A percentile compares a stretch with the other conserved stretches of the same genome.
Evolutionary conservation across 2,113 vertebrate genomes (phyloP).

Genomic region (Passer montanus): DNA sequence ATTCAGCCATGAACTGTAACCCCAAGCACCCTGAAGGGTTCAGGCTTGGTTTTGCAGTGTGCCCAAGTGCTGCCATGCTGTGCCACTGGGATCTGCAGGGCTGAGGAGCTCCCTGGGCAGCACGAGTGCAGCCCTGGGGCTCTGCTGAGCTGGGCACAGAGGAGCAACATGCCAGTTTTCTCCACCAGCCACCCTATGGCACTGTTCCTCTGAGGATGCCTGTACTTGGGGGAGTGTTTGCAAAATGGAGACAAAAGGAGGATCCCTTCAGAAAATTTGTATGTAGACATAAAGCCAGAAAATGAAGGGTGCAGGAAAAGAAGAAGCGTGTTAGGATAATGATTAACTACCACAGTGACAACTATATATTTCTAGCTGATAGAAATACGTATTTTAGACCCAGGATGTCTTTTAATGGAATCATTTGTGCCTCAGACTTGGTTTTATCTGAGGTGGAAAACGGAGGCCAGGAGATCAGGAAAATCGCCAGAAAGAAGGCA

Average conservation of each 20-base stretch:
- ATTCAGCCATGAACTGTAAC: background rate
- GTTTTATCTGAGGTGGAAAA: background rate
- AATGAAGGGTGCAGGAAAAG: background rate
- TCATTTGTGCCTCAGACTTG: rapidly evolving
- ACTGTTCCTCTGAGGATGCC: background rate
- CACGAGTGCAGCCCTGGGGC: background rate
- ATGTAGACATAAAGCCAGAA: background rate
- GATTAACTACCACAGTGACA: background rate
- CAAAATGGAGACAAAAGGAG: background rate
- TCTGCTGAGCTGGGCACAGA: background rate
- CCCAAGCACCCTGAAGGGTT: background rate
- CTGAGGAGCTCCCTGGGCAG: background rate
- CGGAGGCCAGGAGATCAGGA: background rate
- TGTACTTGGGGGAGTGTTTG: background rate
- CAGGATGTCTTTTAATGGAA: background rate
- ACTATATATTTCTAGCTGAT: background rate
- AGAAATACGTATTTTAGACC: background rate
- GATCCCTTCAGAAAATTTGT: background rate
- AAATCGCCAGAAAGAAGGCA: background rate
- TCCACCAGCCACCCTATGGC: background rate
- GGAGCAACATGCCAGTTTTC: background rate
- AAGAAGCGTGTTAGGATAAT: background rate
- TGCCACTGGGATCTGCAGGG: too few species aligned
- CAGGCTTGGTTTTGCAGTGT: background rate
- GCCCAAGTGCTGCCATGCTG: background rate